Evolutionary conservation across 2,113 vertebrate species (phyloP), one percentile per base, ranked within the genome.

Genomic region (Platichthys flesus): DNA sequence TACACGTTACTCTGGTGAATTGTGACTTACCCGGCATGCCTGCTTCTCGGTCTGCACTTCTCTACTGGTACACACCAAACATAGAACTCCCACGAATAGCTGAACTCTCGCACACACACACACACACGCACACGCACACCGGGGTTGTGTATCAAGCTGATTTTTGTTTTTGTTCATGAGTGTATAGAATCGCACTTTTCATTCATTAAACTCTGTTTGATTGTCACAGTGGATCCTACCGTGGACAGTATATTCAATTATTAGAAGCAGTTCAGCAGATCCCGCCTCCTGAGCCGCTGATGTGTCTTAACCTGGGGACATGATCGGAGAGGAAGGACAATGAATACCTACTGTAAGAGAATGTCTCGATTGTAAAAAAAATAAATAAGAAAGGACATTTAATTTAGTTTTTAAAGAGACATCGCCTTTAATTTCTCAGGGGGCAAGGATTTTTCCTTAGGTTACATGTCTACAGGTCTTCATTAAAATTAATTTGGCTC

Each of bases 251-350:
- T 23, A 76, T 68, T 88, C 67, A 21, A 74, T 73, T 62, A 51
- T 23, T 60, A 31, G 37, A 49, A 59, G 45, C 12, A 0, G 2
- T 21, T 67, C 12, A 20, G 16, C 23, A 99, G 92, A 95, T 96
- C 0, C 97, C 97, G 0, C 98, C 98, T 16, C 98, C 98, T 0
- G 98, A 99, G 66, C 97, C 96, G 0, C 98, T 98, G 91, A 96
- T 91, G 58, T 98, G 57, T 98, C 97, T 0, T 99, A 97, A 85
- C 97, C 98, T 98, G 82, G 1, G 26, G 45, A 35, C 52, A 21
- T 20, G 9, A 67, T 20, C 4, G 54, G 20, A 49, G 45, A 54
- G 3, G 26, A 8, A 0, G 9, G 21, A 18, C 57, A 31, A 9
- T 4, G 5, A 56, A 12, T 1, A 23, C n/a, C 23, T 56, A 24